Evolutionary conservation across 1,140 invertebrate species (phyloP), one percentile per base, ranked within the genome.

Genomic region (Radopholus similis): DNA sequence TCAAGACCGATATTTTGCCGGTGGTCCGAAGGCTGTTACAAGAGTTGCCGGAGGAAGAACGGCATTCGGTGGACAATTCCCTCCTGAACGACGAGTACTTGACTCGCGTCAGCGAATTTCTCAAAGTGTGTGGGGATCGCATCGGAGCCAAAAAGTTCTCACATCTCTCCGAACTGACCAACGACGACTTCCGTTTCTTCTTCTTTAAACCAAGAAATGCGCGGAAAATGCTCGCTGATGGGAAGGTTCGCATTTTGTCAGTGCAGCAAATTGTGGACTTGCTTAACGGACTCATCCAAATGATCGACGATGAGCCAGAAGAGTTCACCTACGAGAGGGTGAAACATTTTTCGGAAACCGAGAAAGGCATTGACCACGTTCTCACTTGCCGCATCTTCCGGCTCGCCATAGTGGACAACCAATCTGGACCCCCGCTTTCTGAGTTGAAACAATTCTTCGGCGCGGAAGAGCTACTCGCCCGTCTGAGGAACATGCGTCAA

Each of bases 61-160:
- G 68, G 6, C 37, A 30, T 23, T 47, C 63, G 15, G 11, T 68
- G 32, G 23, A 54, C 30, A 54, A 51, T 4, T 26, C 38, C 2
- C 21, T 77, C 9, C 42, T 77, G 21, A 34, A 35, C n/a, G 30
- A 51, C 15, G 59, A 54, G n/a, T 79, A 80, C 23, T 34, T 77
- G 18, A 26, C 55, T 13, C 64, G 66, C 49, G 72, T 74, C 6
- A 30, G 80, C 18, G 53, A 73, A 4, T 78, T 78, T 54, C 62
- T 78, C 2, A 53, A 18, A n/a, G n/a, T 37, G 42, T 66, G 78
- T 32, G 77, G 81, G 66, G 77, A 79, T n/a, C 34, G 51, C 34
- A 8, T 79, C 81, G 47, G 63, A n/a, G n/a, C n/a, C n/a, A n/a
- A n/a, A n/a, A n/a, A n/a, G n/a, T n/a, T n/a, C n/a, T n/a, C 62